A percentile compares a stretch with the other conserved stretches of the same genome.
Conservation (phyloP, 2,797 vertebrate genomes). For the Meriones psammophilus region DNA sequence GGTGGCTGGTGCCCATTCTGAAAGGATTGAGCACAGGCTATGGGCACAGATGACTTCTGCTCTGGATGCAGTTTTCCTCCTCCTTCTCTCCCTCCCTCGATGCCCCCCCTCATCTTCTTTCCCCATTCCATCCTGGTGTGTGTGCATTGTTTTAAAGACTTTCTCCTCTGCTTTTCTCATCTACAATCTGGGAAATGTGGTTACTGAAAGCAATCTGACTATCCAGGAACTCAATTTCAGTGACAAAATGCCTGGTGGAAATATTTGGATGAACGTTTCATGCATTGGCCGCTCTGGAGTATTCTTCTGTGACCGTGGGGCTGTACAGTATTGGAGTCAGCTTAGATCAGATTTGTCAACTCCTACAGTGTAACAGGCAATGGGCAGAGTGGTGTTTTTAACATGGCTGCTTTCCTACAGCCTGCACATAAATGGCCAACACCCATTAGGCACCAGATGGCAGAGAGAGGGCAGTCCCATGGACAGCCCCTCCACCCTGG, state of each 20-base stretch:
- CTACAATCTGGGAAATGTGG: neutral
- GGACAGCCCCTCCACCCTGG: neutral
- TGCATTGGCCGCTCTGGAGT: neutral
- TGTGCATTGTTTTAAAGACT: neutral
- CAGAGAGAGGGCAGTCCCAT: fast-evolving
- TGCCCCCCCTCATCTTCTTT: neutral
- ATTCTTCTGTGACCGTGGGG: neutral
- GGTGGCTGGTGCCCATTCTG: fast-evolving
- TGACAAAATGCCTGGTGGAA: neutral
- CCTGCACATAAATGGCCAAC: neutral
- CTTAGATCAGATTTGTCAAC: fast-evolving
- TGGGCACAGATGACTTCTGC: neutral
- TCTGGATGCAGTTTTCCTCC: neutral
- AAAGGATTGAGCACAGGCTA: neutral
- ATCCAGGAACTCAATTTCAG: neutral
- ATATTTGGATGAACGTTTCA: neutral
- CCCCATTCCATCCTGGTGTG: no score
- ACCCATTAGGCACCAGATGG: neutral
- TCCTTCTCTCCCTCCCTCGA: neutral
- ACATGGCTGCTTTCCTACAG: neutral
- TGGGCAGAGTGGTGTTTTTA: neutral
- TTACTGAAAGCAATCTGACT: neutral
- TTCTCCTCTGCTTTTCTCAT: neutral
- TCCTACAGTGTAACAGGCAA: fast-evolving
- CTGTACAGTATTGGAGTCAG: no score